phyloP scores from a whole-genome alignment of 1,140 invertebrate genomes.

The Brachystomella parvula region DNA sequence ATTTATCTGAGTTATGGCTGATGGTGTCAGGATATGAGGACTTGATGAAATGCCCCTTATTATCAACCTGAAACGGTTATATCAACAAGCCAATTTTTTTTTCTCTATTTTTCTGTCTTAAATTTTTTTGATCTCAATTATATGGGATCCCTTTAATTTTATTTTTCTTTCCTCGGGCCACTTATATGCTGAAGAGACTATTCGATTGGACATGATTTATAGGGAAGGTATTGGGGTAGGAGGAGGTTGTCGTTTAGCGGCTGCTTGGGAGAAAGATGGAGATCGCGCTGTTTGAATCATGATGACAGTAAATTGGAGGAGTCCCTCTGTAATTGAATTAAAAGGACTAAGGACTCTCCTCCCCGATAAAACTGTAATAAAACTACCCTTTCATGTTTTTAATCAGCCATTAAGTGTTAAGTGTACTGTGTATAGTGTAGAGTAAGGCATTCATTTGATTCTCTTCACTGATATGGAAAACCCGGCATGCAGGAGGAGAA shows the following conservation, averaged over 20 bases:
- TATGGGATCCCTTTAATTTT: too few relatives aligned
- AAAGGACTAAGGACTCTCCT: neutral
- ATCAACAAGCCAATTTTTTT: too few relatives aligned
- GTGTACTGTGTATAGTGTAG: neutral
- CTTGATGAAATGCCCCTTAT: constrained; percentile 37
- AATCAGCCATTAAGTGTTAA: constrained; percentile 12
- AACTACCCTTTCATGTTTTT: constrained; percentile 10
- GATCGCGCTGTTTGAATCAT: neutral
- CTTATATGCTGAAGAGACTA: too few relatives aligned
- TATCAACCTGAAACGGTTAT: too few relatives aligned
- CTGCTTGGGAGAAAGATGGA: too few relatives aligned
- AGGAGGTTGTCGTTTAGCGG: too few relatives aligned
- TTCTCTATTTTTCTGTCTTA: too few relatives aligned
- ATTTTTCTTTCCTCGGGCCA: too few relatives aligned
- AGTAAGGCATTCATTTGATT: constrained; percentile 3
- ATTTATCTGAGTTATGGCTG: constrained; percentile 39
- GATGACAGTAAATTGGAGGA: constrained; percentile 2
- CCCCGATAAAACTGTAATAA: neutral
- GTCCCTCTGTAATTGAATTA: constrained; percentile 1
- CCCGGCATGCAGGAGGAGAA: too few relatives aligned
- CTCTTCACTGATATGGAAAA: neutral
- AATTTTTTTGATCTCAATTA: too few relatives aligned
- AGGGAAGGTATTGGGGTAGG: too few relatives aligned
- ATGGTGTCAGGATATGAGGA: constrained; percentile 33
- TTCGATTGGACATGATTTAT: too few relatives aligned